Percentiles rank a stretch among this genome's conserved stretches.
phyloP scores from a whole-genome alignment of 53 echinoderm and acorn worm species.

The Temnopleurus reevesii region DNA sequence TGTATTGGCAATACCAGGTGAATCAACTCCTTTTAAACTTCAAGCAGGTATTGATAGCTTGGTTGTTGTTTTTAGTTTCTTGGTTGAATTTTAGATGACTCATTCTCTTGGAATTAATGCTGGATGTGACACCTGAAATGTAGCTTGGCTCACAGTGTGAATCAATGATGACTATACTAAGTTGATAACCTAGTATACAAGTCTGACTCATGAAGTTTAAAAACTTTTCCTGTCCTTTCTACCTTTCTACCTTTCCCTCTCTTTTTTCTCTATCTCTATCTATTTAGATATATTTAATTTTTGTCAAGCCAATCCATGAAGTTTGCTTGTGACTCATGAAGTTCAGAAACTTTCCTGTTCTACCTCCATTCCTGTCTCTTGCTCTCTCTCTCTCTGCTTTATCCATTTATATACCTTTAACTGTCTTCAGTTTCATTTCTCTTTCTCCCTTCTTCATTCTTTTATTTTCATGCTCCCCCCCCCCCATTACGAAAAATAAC shows the following conservation, averaged over 20 bases:
- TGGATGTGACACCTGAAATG: neutral
- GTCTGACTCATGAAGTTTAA: slow-evolving; percentile 13
- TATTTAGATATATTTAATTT: neutral
- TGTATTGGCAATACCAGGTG: slow-evolving; percentile 19
- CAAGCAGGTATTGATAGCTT: slow-evolving; percentile 1
- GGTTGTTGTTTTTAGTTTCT: slow-evolving; percentile 23
- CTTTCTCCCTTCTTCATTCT: neutral
- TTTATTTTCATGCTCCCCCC: neutral
- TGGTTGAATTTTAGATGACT: neutral
- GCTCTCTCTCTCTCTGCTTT: neutral
- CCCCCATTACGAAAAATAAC: neutral
- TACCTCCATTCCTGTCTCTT: too few species aligned
- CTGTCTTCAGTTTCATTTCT: neutral
- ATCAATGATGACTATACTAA: slow-evolving; percentile 3
- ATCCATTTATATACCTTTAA: neutral
- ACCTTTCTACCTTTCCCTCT: neutral
- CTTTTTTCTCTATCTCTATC: neutral
- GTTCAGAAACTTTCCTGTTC: too few species aligned
- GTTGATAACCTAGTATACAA: slow-evolving; percentile 16
- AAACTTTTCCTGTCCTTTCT: neutral
- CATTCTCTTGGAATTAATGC: slow-evolving; percentile 27
- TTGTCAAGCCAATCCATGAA: too few species aligned
- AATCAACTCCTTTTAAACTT: neutral
- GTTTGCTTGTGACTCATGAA: too few species aligned
- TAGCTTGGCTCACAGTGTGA: neutral